These are phyloP conservation scores for Ferdinandea cuprea DNA, from an alignment of 2,888 invertebrate genomes.

Conservation along the genomic window DNA sequence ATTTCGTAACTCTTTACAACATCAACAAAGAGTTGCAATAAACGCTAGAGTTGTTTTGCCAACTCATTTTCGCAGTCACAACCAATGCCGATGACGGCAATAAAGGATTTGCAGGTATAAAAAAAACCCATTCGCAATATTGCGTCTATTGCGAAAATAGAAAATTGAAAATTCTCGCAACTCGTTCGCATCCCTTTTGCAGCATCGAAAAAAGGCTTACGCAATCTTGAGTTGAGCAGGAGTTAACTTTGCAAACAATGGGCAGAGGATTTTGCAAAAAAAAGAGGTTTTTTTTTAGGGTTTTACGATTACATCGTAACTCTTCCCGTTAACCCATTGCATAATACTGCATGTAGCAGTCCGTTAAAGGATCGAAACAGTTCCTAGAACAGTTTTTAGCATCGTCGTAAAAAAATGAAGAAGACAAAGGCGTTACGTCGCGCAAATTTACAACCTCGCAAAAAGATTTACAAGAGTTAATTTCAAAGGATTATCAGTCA, in stretches of 20 bases:
- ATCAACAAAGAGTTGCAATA: constrained; percentile 65
- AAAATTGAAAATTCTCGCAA: constrained; percentile 39
- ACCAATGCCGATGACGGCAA: constrained; percentile 10
- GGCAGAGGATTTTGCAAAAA: constrained; percentile 32
- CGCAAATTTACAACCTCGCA: constrained; percentile 25
- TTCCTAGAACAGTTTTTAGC: constrained; percentile 33
- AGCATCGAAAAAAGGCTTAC: constrained; percentile 58
- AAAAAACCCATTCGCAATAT: constrained; percentile 15
- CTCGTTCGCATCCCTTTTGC: constrained; percentile 36
- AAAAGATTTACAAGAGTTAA: constrained; percentile 33
- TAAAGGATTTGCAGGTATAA: constrained; percentile 22
- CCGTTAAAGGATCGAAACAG: constrained; percentile 10
- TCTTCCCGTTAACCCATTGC: constrained; percentile 73
- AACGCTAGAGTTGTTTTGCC: constrained; percentile 39
- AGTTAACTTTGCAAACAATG: constrained; percentile 30
- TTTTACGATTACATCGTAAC: constrained; percentile 57
- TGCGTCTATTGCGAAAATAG: constrained; percentile 38
- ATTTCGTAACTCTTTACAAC: constrained; percentile 61
- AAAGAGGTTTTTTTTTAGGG: background rate
- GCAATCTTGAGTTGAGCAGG: constrained; percentile 26
- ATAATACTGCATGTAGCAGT: constrained; percentile 8
- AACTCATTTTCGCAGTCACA: constrained; percentile 29
- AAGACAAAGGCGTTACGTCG: background rate
- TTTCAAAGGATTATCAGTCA: constrained; percentile 68
- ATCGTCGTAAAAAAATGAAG: background rate